Percentiles rank a stretch among this genome's conserved stretches.
Conservation (phyloP, 2,113 vertebrate species). For the Pontoporia blainvillei region DNA sequence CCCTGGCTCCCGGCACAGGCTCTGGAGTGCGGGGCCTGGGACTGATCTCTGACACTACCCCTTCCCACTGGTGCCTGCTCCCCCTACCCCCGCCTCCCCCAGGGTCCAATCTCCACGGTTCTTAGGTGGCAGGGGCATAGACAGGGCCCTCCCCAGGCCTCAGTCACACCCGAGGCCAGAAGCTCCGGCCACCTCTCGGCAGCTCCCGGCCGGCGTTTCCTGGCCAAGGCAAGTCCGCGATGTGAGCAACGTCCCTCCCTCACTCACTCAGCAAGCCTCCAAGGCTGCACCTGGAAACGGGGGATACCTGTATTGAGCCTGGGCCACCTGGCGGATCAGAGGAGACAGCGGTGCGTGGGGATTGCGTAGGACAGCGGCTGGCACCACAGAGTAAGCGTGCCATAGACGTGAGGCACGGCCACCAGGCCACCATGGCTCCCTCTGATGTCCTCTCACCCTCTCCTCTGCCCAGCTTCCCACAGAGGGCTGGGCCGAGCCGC, state of each 20-base stretch:
- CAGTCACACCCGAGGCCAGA: not conserved
- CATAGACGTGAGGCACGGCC: not conserved
- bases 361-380: not conserved
- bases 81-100: not conserved
- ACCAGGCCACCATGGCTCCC: rapidly evolving
- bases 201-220: not conserved
- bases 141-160: not conserved
- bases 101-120: not conserved
- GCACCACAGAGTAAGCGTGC: not conserved
- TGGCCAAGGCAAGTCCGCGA: not conserved
- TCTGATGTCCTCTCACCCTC: not conserved
- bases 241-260: not conserved
- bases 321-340: not conserved
- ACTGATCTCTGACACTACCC: not conserved
- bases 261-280: not conserved
- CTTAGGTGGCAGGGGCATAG: not conserved
- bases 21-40: not conserved
- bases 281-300: not conserved
- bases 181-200: not conserved
- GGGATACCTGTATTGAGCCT: not conserved
- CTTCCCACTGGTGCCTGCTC: not conserved
- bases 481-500: not conserved
- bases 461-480: not conserved
- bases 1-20: not conserved
- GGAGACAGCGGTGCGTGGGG: rapidly evolving